A percentile compares a stretch with the other conserved stretches of the same genome.
Conservation (phyloP, 1,140 invertebrate species). For the Caerostris darwini region DNA sequence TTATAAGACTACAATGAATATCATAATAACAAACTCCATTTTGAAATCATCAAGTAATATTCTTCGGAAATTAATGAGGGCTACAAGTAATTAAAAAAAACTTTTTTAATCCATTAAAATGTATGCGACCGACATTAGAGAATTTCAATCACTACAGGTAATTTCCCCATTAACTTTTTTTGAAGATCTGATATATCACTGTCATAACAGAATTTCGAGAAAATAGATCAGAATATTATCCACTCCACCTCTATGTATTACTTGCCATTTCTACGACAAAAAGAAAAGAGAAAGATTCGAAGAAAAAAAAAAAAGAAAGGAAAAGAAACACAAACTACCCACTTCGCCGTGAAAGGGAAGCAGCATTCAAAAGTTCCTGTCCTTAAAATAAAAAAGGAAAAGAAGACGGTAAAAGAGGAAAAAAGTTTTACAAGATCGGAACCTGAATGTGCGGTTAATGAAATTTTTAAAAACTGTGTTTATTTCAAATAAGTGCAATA, state of each 20-base stretch:
- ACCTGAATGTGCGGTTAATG: slow-evolving; percentile 21
- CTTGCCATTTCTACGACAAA: not conserved
- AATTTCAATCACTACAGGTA: no score
- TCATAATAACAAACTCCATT: no score
- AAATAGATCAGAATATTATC: not conserved
- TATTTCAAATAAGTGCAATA: no score
- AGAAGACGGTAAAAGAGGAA: no score
- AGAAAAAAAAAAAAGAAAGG: not conserved
- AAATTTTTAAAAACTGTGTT: no score
- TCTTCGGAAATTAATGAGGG: no score
- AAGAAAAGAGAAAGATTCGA: not conserved
- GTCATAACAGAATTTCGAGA: not conserved
- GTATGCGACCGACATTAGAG: no score
- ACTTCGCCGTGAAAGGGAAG: not conserved
- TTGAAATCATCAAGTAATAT: no score
- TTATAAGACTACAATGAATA: no score
- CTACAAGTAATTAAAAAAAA: no score
- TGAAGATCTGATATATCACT: not conserved
- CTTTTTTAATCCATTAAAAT: no score
- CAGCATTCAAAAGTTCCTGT: slow-evolving; percentile 11
- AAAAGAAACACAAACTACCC: slow-evolving; percentile 6
- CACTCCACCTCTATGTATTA: not conserved
- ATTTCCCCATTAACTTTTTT: not conserved
- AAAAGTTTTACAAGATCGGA: not conserved
- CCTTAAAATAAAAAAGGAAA: not conserved